Evolutionary conservation across 1,140 invertebrate genomes (phyloP).

Genomic region (Lineus longissimus): DNA sequence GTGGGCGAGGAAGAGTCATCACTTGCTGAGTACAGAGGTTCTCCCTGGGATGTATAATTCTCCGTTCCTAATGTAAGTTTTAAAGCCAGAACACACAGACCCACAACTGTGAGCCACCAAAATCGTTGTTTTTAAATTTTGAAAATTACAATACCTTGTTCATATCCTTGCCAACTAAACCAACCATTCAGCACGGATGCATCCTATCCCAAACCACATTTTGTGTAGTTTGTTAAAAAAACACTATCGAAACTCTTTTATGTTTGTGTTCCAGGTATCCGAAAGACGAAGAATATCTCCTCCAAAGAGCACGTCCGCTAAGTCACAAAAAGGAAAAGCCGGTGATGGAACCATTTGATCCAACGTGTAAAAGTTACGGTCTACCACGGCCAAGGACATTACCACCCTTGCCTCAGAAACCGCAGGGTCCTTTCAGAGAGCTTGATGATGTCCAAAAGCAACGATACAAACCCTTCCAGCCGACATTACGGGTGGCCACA

Average conservation of each 20-base stretch:
- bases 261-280: conserved; percentile 31
- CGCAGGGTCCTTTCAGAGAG: conserved; percentile 53
- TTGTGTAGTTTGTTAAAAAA: too few relatives aligned
- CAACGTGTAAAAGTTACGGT: conserved; percentile 42
- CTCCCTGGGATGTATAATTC: conserved; percentile 53
- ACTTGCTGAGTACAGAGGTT: conserved; percentile 50
- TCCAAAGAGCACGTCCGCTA: conserved; percentile 39
- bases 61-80: conserved; percentile 47
- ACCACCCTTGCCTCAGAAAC: conserved; percentile 43
- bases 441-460: conserved; percentile 49
- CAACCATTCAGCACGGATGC: too few relatives aligned
- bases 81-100: not conserved
- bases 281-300: conserved; percentile 39
- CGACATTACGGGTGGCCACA: conserved; percentile 45
- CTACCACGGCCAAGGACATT: conserved; percentile 32
- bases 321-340: conserved; percentile 29
- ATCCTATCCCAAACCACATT: too few relatives aligned
- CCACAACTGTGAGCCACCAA: not conserved
- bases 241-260: too few relatives aligned
- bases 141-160: too few relatives aligned
- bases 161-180: too few relatives aligned
- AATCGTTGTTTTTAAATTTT: conserved; percentile 3
- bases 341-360: conserved; percentile 38
- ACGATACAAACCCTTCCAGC: conserved; percentile 51
- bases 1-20: conserved; percentile 47